Conservation (phyloP, 92 coral and sea anemone species). For the Zoanthus solanderi region DNA sequence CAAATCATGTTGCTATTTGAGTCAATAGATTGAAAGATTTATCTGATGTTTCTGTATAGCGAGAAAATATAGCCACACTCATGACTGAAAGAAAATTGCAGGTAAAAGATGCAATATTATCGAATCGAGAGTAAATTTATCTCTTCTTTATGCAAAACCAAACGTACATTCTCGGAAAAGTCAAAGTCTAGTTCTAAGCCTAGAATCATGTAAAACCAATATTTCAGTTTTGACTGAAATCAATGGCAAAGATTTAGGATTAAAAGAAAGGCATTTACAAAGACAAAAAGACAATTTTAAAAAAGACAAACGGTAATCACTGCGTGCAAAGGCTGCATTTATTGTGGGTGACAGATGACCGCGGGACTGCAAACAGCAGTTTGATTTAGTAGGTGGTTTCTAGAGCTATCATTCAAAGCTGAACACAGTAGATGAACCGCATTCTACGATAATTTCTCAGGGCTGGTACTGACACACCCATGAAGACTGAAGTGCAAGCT, state of each 20-base stretch:
- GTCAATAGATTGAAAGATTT: slow-evolving; percentile 19
- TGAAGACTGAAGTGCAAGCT: background rate
- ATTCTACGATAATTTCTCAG: background rate
- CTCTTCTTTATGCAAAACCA: too few species aligned
- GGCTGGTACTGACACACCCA: background rate
- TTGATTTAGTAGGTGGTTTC: slow-evolving; percentile 33
- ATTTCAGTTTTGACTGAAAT: too few species aligned
- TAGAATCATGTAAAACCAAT: too few species aligned
- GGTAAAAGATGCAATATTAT: too few species aligned
- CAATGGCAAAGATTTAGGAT: slow-evolving; percentile 20
- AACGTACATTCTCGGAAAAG: too few species aligned
- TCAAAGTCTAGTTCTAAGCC: too few species aligned
- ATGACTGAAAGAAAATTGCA: too few species aligned
- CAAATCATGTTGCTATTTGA: slow-evolving; percentile 24
- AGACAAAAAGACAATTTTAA: too few species aligned
- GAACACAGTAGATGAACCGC: slow-evolving; percentile 10
- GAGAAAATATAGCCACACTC: background rate
- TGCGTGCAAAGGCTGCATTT: background rate
- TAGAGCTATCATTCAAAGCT: slow-evolving; percentile 3
- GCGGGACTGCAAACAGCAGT: background rate
- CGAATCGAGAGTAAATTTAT: too few species aligned
- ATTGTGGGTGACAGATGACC: slow-evolving; percentile 21
- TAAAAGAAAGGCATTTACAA: background rate
- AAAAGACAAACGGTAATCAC: background rate
- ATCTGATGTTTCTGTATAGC: background rate